Evolutionary conservation across 2,113 vertebrate species (phyloP).

Genomic region (Euleptes europaea): DNA sequence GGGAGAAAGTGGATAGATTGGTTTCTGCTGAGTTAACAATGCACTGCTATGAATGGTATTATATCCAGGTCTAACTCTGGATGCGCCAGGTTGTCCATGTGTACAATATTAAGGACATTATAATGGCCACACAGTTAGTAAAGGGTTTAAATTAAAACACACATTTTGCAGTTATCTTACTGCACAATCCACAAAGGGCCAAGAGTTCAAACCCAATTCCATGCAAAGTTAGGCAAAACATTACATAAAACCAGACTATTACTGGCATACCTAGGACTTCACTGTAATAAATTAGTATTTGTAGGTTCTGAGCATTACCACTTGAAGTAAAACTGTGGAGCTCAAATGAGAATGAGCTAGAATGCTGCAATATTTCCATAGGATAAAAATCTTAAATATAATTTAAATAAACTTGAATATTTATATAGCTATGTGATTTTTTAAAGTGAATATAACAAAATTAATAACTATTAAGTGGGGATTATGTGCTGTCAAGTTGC

Average conservation of each 20-base stretch:
- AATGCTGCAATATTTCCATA: neutral
- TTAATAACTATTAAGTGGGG: neutral
- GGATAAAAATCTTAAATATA: neutral
- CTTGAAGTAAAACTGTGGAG: neutral
- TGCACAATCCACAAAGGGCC: neutral
- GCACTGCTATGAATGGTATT: neutral
- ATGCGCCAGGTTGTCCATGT: neutral
- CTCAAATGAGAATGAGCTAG: neutral
- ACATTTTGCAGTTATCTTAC: too few species aligned
- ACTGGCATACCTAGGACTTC: neutral
- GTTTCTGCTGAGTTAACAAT: neutral
- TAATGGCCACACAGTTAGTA: neutral
- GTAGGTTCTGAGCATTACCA: neutral
- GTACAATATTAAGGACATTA: too few species aligned
- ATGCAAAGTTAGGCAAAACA: neutral
- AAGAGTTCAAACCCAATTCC: too few species aligned
- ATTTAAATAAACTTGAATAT: neutral
- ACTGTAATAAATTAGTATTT: too few species aligned
- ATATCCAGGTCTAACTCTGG: neutral
- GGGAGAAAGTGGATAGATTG: neutral
- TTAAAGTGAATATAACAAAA: neutral
- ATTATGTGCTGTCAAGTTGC: too few species aligned
- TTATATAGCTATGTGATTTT: neutral
- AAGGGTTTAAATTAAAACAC: neutral
- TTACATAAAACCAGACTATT: too few species aligned